Conservation (phyloP, 1,140 invertebrate genomes). For the Belonocnema kinseyi region DNA sequence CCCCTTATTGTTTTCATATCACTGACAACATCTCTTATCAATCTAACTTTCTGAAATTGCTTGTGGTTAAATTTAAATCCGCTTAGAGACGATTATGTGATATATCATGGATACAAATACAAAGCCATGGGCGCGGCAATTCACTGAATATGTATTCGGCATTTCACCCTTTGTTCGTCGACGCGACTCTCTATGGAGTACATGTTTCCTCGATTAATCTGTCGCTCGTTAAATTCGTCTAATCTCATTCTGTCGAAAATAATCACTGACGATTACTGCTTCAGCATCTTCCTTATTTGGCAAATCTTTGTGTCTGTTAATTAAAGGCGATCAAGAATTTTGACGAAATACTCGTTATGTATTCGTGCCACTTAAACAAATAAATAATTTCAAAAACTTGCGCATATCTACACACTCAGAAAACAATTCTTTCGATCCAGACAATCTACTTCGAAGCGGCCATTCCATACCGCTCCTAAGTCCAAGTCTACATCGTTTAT, state of each 20-base stretch:
- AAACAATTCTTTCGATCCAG: too few species aligned
- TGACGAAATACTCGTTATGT: neutral
- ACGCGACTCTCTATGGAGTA: constrained; percentile 44
- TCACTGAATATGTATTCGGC: constrained; percentile 47
- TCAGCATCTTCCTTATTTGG: neutral
- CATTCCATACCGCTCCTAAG: too few species aligned
- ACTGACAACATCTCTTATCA: neutral
- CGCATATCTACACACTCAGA: neutral
- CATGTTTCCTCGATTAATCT: constrained; percentile 51
- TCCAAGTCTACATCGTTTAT: too few species aligned
- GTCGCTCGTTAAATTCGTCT: constrained; percentile 20
- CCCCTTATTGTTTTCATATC: neutral
- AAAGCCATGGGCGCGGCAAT: constrained; percentile 37
- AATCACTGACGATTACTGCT: neutral
- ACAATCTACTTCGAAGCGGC: too few species aligned
- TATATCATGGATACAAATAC: neutral
- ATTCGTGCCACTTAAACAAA: neutral
- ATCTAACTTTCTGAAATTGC: constrained; percentile 1
- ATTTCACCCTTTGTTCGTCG: constrained; percentile 49
- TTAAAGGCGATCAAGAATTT: neutral
- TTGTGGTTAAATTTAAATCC: constrained; percentile 11
- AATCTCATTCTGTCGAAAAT: constrained; percentile 5
- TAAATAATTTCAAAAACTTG: neutral
- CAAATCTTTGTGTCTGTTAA: neutral
- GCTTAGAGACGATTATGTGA: constrained; percentile 15